Evolutionary conservation across 2,113 vertebrate species (phyloP), one percentile per base, ranked within the genome.

Genomic region (Forbesichthys papilliferus): DNA sequence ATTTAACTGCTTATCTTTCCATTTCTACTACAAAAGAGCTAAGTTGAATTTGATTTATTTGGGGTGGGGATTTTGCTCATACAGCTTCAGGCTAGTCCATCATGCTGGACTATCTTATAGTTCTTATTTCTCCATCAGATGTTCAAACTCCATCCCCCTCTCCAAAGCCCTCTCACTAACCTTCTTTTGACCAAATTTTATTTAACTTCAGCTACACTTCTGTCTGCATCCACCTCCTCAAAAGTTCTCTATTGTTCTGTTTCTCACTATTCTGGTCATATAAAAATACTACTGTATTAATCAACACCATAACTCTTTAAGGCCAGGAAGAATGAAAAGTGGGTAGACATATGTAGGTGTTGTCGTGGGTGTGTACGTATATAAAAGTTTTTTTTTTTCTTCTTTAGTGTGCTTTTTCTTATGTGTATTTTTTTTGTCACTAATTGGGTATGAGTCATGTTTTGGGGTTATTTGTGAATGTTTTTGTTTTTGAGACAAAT

Each of bases 1-100:
- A 86, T 88, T 80, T 84, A 84, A 87, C 84, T 79, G 85, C 88
- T 89, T 86, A 83, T 79, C 86, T 87, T 88, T 89, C 87, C 74
- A 87, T 90, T 90, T 79, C 75, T 79, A 75, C 86, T 73, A 82
- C 82, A 78, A 84, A 76, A 84, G 82, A 86, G 85, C 80, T 84
- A 74, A 79, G 77, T 80, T 71, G 20, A 69, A 64, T 74, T 75
- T 68, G 65, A 74, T 83, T 85, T 80, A 67, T 71, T 14, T 14
- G 10, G n/a, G 54, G 53, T 49, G 69, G 13, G 60, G 54, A 61
- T 76, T 78, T 82, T 71, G 61, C 59, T 65, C 61, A 4, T 70
- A 57, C 55, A 49, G 53, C 71, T 86, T 67, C 61, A 56, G 68
- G 79, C 85, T 71, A 69, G 36, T 73, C 71, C 56, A 52, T 66